phyloP scores from a whole-genome alignment of 2,888 invertebrate genomes.

The Idaea aversata region DNA sequence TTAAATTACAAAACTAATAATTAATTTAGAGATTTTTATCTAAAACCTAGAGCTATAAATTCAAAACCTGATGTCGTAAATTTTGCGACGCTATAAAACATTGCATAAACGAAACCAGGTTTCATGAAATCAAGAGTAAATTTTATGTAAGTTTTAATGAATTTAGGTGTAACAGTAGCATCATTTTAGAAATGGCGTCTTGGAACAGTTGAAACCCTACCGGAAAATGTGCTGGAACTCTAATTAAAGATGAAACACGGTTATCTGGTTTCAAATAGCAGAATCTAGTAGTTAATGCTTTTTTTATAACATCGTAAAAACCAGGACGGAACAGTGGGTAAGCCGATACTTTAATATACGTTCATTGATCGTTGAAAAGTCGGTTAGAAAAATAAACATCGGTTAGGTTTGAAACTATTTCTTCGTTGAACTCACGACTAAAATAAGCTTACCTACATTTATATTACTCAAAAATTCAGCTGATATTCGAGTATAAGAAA shows the following conservation, averaged over 20 bases:
- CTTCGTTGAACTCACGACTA: background rate
- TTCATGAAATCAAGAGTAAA: background rate
- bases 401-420: background rate
- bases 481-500: background rate
- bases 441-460: constrained; percentile 1
- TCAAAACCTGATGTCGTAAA: background rate
- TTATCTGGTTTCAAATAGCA: constrained; percentile 44
- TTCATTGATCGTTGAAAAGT: background rate
- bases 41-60: background rate
- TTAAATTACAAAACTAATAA: background rate
- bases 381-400: background rate
- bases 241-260: constrained; percentile 60
- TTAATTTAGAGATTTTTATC: background rate
- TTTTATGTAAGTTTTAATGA: constrained; percentile 19
- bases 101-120: background rate
- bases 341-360: constrained; percentile 11
- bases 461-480: background rate
- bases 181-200: constrained; percentile 13
- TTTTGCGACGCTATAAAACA: background rate
- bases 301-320: constrained; percentile 23
- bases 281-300: constrained; percentile 22
- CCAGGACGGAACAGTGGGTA: constrained; percentile 22
- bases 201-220: constrained; percentile 49
- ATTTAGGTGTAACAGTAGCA: background rate
- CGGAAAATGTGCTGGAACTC: constrained; percentile 50